phyloP scores from a whole-genome alignment of 2,113 vertebrate genomes.

The Dicrurus megarhynchus region DNA sequence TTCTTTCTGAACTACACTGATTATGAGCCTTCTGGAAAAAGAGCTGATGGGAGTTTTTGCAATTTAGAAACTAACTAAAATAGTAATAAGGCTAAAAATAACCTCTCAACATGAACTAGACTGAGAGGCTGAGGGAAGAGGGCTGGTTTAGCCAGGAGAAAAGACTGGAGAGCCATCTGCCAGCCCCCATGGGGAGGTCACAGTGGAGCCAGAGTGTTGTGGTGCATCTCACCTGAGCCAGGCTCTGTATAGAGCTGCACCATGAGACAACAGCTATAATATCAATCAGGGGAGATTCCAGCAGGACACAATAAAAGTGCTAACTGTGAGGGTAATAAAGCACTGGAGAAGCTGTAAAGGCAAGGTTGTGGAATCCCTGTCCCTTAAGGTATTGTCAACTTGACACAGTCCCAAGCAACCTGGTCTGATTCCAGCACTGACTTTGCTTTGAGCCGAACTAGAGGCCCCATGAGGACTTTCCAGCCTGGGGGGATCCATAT shows the following conservation, averaged over 20 bases:
- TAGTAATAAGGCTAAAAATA: background rate
- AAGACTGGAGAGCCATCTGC: background rate
- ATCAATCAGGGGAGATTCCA: background rate
- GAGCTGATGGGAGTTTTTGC: background rate
- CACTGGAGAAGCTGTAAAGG: background rate
- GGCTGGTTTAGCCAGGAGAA: background rate
- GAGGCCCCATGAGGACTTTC: background rate
- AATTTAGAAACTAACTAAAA: background rate
- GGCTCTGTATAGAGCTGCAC: background rate
- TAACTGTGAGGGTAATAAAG: background rate
- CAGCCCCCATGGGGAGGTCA: background rate
- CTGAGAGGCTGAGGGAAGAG: background rate
- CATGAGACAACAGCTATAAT: rapidly evolving
- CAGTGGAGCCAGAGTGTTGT: no score
- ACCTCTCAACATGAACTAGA: background rate
- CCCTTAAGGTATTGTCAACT: background rate
- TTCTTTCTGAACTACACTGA: background rate
- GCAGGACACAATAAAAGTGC: background rate
- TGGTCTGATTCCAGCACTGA: background rate
- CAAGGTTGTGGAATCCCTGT: background rate
- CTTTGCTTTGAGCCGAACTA: background rate
- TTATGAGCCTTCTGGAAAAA: background rate
- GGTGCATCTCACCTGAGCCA: no score
- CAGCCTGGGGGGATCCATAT: background rate
- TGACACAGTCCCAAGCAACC: background rate